A percentile compares a stretch with the other conserved stretches of the same genome.
Evolutionary conservation across 2,797 vertebrate species (phyloP).

Genomic region (Scyliorhinus canicula): DNA sequence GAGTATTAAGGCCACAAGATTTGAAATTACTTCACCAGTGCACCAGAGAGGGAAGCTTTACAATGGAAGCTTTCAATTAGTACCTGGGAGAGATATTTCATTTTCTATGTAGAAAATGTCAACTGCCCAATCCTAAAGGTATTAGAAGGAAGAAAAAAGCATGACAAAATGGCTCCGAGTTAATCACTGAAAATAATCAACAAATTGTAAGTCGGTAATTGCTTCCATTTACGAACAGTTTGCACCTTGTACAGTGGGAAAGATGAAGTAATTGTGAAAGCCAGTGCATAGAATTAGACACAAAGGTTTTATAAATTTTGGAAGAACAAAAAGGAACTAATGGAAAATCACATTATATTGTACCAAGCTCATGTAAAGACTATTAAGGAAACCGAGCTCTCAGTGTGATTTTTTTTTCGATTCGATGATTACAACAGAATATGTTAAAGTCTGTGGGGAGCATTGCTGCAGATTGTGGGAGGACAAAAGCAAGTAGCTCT

Average conservation of each 20-base stretch:
- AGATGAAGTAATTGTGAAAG: conserved; percentile 10
- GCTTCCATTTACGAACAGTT: neutral
- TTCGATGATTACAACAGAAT: conserved; percentile 12
- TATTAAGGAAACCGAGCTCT: neutral
- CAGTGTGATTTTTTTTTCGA: neutral
- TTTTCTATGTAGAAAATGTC: neutral
- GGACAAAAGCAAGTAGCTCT: neutral
- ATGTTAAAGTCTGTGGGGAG: neutral
- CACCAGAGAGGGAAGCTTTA: neutral
- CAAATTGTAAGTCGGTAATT: conserved; percentile 21
- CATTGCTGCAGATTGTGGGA: no score
- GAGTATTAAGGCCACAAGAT: neutral
- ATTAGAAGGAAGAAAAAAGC: neutral
- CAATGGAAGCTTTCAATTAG: neutral
- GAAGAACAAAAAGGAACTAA: neutral
- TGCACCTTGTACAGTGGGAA: neutral
- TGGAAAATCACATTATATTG: conserved; percentile 18
- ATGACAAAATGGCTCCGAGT: neutral
- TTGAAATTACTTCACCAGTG: neutral
- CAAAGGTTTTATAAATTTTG: neutral
- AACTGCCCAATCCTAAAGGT: neutral
- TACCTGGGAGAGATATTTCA: neutral
- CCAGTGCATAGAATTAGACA: conserved; percentile 1
- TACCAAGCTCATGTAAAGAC: neutral
- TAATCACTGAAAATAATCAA: conserved; percentile 35